Base-by-base conservation (phyloP, 2,797 vertebrate genomes). In the Halcyon smyrnensis region DNA sequence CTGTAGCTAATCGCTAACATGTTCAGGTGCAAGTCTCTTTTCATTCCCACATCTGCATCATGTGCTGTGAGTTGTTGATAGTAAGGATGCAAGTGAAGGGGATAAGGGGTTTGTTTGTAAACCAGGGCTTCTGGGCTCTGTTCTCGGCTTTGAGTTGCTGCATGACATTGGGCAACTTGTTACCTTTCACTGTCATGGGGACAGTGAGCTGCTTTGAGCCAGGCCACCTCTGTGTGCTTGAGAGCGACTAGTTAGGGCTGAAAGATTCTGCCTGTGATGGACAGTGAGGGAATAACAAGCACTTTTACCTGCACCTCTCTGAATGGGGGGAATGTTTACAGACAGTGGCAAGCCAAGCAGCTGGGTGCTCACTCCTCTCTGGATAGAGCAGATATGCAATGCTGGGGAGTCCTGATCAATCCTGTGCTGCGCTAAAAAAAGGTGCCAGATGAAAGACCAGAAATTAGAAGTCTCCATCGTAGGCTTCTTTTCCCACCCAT, bases 1-100 rank as follows among this genome's bases (percentile, higher is more conserved):
- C 57, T 59, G 13, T n/a, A 20, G 54, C 32, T 56, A 59, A 7
- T 16, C 36, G 34, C 23, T 36, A 36, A 59, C 0, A 0, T 12
- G 10, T 53, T 77, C 37, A 60, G 39, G 15, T 87, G 16, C 23
- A 73, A 65, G 12, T 67, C 70, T 68, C 7, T 41, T 62, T 56
- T 63, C 18, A 56, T 13, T 14, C 34, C 23, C 51, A 43, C 6
- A 51, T 45, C 25, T 67, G 45, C 15, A 50, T 46, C 7, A 3
- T 30, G 3, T 54, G 51, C 60, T 69, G 20, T 39, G 37, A 46
- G 43, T 14, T 60, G 28, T 27, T 64, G 45, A 39, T 34, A 51
- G 45, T 34, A 56, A 70, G 21, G 14, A 6, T 21, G 28, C 24
- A 56, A 46, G 39, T 71, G 32, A 25, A 41, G 46, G 13, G 6